Percentiles rank a stretch among this genome's conserved stretches.
Conservation (phyloP, 2,113 vertebrate species). For the Morone chrysops region DNA sequence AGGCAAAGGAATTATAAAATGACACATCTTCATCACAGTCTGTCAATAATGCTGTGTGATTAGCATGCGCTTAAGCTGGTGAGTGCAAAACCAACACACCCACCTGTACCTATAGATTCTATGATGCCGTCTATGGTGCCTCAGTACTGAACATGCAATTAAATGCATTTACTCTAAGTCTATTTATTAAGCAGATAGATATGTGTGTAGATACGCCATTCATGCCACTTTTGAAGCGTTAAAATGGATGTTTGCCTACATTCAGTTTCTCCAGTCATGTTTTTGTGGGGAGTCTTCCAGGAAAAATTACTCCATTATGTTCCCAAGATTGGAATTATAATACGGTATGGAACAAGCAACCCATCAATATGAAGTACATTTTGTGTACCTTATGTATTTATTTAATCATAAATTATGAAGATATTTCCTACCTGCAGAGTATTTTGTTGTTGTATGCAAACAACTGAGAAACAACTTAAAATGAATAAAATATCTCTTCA, state of each 20-base stretch:
- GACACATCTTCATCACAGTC: neutral
- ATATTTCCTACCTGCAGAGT: neutral
- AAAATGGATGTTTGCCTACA: neutral
- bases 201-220: neutral
- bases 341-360: neutral
- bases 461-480: neutral
- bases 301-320: neutral
- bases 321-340: neutral
- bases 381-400: neutral
- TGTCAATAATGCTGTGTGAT: neutral
- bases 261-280: neutral
- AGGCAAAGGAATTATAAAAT: neutral
- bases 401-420: neutral
- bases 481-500: neutral
- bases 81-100: neutral
- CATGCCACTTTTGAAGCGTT: neutral
- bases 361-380: neutral
- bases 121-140: neutral
- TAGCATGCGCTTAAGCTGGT: neutral
- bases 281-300: neutral
- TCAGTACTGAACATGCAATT: neutral
- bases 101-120: neutral
- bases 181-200: neutral
- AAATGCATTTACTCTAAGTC: conserved; percentile 11
- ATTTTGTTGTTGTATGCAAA: neutral